Percentiles rank a stretch among this genome's conserved stretches.
These are phyloP conservation scores for Alsophila aescularia DNA, from an alignment of 2,888 invertebrate genomes.

Conservation along the genomic window DNA sequence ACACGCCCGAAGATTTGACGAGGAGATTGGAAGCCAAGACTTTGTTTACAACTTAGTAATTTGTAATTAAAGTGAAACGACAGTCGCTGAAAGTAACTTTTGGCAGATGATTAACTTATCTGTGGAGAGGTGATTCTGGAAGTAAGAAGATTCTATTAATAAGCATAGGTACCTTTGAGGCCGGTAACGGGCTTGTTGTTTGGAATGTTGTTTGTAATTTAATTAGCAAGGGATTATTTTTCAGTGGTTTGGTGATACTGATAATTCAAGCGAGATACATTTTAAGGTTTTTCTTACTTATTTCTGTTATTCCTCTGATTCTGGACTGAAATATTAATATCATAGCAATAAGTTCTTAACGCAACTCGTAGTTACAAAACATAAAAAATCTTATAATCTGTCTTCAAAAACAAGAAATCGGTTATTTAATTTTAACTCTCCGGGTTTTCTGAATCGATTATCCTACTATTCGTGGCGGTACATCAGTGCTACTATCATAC, in stretches of 20 bases:
- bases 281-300: too few species aligned
- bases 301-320: neutral
- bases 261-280: too few species aligned
- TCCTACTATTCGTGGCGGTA: too few species aligned
- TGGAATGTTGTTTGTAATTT: conserved; percentile 5
- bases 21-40: conserved; percentile 37
- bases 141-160: conserved; percentile 24
- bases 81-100: conserved; percentile 31
- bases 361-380: too few species aligned
- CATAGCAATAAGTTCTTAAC: too few species aligned
- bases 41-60: conserved; percentile 45
- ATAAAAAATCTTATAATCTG: too few species aligned
- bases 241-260: neutral
- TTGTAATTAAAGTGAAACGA: conserved; percentile 39
- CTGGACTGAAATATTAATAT: neutral
- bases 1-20: conserved; percentile 40
- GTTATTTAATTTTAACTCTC: too few species aligned
- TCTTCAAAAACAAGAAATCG: too few species aligned
- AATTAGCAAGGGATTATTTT: conserved; percentile 9
- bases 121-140: conserved; percentile 19
- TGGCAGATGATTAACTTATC: conserved; percentile 30
- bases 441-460: too few species aligned
- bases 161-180: conserved; percentile 18
- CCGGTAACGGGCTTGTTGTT: conserved; percentile 13
- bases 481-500: too few species aligned